These are phyloP conservation scores for Nemapogon koenigi DNA, from an alignment of 2,888 invertebrate genomes.

Conservation along the genomic window DNA sequence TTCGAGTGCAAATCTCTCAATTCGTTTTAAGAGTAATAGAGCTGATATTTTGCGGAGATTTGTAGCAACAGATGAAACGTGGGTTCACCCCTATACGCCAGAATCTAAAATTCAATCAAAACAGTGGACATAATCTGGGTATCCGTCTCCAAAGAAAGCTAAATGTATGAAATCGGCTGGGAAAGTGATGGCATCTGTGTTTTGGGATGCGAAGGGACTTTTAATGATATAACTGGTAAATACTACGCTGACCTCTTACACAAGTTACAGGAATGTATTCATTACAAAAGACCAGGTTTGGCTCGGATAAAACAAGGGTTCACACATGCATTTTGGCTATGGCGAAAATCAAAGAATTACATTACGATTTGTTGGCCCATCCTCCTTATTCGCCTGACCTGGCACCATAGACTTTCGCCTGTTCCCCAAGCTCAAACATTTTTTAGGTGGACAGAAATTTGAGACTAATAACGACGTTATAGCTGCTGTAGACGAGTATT, in stretches of 20 bases:
- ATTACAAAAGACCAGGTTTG: not conserved
- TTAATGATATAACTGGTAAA: not conserved
- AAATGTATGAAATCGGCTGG: not conserved
- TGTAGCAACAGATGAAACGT: too few relatives aligned
- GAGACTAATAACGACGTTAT: not conserved
- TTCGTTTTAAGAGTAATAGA: too few relatives aligned
- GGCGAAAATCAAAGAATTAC: too few relatives aligned
- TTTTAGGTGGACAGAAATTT: not conserved
- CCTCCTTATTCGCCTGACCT: not conserved
- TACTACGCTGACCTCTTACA: not conserved
- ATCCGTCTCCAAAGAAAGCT: not conserved
- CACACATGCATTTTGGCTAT: not conserved
- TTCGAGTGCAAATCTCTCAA: too few relatives aligned
- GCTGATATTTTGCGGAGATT: too few relatives aligned
- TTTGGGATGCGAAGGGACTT: not conserved
- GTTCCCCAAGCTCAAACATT: not conserved
- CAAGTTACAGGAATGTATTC: too few relatives aligned
- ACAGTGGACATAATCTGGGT: not conserved
- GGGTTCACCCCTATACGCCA: too few relatives aligned
- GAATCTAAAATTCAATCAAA: too few relatives aligned
- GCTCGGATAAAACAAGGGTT: not conserved
- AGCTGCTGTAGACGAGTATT: not conserved
- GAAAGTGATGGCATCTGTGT: too few relatives aligned
- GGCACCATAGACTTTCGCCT: not conserved
- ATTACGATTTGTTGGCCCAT: not conserved